These are phyloP conservation scores for Blastobasis lacticolella DNA, from an alignment of 2,888 invertebrate species.

Conservation along the genomic window DNA sequence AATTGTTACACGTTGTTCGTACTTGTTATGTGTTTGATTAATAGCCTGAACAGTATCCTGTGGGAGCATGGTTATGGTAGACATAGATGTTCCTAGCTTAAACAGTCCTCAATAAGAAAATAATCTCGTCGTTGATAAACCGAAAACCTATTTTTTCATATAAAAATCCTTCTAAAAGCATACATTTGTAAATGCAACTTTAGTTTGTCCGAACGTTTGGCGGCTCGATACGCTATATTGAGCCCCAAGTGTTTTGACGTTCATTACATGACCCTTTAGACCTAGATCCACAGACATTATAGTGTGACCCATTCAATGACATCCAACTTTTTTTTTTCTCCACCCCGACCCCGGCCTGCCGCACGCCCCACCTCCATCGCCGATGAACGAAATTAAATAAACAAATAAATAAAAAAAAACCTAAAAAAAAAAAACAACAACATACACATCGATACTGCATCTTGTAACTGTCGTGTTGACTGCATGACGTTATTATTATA, in stretches of 20 bases:
- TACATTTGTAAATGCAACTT: conserved; percentile 53
- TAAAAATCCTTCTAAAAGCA: conserved; percentile 39
- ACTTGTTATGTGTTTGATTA: conserved; percentile 54
- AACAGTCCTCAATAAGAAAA: conserved; percentile 46
- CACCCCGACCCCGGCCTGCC: conserved; percentile 64
- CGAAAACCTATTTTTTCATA: conserved; percentile 11
- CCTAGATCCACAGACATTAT: conserved; percentile 52
- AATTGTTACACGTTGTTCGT: conserved; percentile 37
- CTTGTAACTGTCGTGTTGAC: conserved; percentile 70
- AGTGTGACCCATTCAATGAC: conserved; percentile 71
- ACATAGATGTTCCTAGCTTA: conserved; percentile 20
- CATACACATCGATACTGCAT: conserved; percentile 63
- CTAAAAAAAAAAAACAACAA: conserved; percentile 32
- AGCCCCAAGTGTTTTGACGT: conserved; percentile 35
- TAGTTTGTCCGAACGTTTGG: conserved; percentile 40
- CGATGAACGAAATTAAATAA: conserved; percentile 51
- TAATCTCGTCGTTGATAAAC: conserved; percentile 48
- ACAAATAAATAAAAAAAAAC: conserved; percentile 31
- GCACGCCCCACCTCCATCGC: conserved; percentile 65
- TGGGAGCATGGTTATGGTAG: conserved; percentile 47
- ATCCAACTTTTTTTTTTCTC: conserved; percentile 68
- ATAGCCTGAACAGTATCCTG: conserved; percentile 51
- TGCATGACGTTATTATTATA: conserved; percentile 64
- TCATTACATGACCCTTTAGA: conserved; percentile 36
- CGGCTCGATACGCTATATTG: conserved; percentile 15